Conservation (phyloP, 37 sponge, comb jelly and placozoan species). For the Geodia barretti region DNA sequence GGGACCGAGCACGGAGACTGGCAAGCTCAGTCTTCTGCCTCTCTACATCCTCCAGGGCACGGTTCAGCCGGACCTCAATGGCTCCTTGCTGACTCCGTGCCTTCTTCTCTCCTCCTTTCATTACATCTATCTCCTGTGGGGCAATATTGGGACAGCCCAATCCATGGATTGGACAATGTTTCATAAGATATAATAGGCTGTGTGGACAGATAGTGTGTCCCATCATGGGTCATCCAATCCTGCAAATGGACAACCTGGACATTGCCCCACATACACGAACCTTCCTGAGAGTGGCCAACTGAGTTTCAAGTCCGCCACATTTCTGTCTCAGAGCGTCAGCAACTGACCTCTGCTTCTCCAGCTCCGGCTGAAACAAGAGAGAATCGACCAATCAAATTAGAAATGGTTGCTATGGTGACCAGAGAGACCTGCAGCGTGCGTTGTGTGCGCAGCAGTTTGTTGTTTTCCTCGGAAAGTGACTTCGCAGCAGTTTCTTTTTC, state of each 20-base stretch:
- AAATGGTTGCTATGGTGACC: background rate
- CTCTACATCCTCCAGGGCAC: constrained; percentile 95
- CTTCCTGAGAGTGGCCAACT: constrained; percentile 75
- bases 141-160: background rate
- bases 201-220: background rate
- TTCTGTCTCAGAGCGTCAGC: constrained; percentile 70
- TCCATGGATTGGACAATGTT: too few species aligned
- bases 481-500: constrained; percentile 30
- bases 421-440: constrained; percentile 50
- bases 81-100: constrained; percentile 66
- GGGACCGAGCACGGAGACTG: background rate
- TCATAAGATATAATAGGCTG: background rate
- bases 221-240: too few species aligned
- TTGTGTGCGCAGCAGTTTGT: constrained; percentile 51
- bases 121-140: constrained; percentile 79
- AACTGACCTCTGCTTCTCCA: constrained; percentile 65
- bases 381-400: background rate
- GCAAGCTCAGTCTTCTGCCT: constrained; percentile 72
- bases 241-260: too few species aligned
- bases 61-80: constrained; percentile 91
- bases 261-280: too few species aligned
- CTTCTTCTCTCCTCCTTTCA: constrained; percentile 76
- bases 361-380: constrained; percentile 30
- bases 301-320: constrained; percentile 71
- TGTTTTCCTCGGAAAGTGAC: constrained; percentile 44